Percentiles rank a stretch among this genome's conserved stretches.
These are phyloP conservation scores for Villa cingulata DNA, from an alignment of 2,888 invertebrate species.

Conservation along the genomic window DNA sequence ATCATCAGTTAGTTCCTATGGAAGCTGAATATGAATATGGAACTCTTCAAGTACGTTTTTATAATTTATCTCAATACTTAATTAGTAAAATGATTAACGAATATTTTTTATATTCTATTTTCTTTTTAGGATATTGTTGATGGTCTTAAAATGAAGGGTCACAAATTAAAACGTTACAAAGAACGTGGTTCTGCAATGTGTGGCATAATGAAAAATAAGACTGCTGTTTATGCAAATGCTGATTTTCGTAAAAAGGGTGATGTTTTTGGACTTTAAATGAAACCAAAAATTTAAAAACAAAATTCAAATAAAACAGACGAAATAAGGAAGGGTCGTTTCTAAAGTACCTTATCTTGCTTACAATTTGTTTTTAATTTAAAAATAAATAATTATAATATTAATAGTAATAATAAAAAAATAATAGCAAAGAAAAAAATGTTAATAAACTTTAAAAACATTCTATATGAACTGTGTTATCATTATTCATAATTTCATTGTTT, in stretches of 20 bases:
- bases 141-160: slow-evolving; percentile 52
- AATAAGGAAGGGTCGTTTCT: background rate
- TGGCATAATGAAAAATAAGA: slow-evolving; percentile 47
- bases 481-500: too few relatives aligned
- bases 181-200: slow-evolving; percentile 58
- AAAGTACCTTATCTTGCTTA: background rate
- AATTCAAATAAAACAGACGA: background rate
- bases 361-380: background rate
- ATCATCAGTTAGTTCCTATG: slow-evolving; percentile 79
- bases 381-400: too few relatives aligned
- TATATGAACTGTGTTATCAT: too few relatives aligned
- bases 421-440: background rate
- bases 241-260: slow-evolving; percentile 74
- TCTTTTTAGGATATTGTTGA: slow-evolving; percentile 44
- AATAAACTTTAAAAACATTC: background rate
- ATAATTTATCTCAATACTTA: background rate
- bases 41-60: slow-evolving; percentile 29
- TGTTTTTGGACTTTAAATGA: slow-evolving; percentile 49
- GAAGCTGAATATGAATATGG: slow-evolving; percentile 52
- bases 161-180: slow-evolving; percentile 47
- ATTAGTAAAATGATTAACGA: background rate
- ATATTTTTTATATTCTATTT: background rate
- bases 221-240: slow-evolving; percentile 58
- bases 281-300: background rate
- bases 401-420: background rate